A percentile compares a stretch with the other conserved stretches of the same genome.
Evolutionary conservation across 2,113 vertebrate genomes (phyloP).

Genomic region (Fregata magnificens): DNA sequence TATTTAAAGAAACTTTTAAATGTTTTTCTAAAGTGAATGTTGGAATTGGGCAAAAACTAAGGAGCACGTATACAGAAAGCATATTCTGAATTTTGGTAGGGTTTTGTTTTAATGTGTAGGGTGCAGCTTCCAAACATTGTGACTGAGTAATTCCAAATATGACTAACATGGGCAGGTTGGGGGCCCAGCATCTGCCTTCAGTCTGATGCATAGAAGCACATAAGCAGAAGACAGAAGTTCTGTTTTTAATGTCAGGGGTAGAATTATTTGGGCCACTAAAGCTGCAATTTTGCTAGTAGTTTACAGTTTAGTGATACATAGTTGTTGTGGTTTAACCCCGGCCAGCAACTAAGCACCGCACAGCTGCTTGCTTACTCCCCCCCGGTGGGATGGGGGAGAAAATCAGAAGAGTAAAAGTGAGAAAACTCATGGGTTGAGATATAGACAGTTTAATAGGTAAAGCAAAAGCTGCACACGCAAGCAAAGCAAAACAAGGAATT

Average conservation of each 20-base stretch:
- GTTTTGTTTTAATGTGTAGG: neutral
- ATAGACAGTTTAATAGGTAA: too few relatives aligned
- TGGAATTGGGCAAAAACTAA: neutral
- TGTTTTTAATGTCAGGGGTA: neutral
- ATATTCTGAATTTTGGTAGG: neutral
- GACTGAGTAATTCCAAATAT: neutral
- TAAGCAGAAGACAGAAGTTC: neutral
- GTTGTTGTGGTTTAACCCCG: too few relatives aligned
- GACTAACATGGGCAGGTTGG: neutral
- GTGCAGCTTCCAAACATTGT: neutral
- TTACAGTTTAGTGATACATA: neutral
- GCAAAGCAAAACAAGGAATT: too few relatives aligned
- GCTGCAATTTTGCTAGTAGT: neutral
- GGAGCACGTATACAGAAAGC: accelerated
- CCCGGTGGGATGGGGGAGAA: too few relatives aligned
- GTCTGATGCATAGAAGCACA: neutral
- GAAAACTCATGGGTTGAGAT: too few relatives aligned
- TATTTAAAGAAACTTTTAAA: neutral
- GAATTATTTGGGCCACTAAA: neutral
- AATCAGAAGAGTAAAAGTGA: too few relatives aligned
- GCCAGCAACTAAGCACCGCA: too few relatives aligned
- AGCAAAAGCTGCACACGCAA: too few relatives aligned
- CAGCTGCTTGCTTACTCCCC: too few relatives aligned
- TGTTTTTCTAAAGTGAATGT: neutral
- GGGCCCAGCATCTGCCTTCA: neutral